Percentiles rank a stretch among this genome's conserved stretches.
Conservation (phyloP, 2,113 vertebrate genomes). For the Cichladusa arquata region DNA sequence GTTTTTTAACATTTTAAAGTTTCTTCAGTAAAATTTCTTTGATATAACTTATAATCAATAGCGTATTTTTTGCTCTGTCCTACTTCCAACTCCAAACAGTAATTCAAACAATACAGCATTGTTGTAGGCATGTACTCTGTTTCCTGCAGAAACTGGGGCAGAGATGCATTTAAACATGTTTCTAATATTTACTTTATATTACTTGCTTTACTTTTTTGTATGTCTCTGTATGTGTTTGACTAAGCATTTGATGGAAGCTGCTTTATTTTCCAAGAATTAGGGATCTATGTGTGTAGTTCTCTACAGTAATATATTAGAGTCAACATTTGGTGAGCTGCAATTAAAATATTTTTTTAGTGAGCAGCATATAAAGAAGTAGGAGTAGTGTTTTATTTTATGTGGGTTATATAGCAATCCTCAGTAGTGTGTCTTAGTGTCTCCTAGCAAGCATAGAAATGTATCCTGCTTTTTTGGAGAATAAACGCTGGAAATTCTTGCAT, state of each 20-base stretch:
- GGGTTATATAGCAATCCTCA: not conserved
- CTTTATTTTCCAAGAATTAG: not conserved
- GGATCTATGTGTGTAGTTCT: not conserved
- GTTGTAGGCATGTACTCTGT: not conserved
- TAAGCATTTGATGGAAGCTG: not conserved
- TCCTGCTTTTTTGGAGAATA: not conserved
- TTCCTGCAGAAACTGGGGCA: conserved; percentile 31
- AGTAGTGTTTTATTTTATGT: not conserved
- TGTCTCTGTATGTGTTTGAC: not conserved
- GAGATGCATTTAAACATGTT: conserved; percentile 33
- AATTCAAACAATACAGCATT: not conserved
- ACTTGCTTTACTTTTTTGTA: conserved; percentile 28
- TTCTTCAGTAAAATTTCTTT: not conserved
- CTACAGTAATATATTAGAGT: not conserved
- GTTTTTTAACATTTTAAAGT: not conserved
- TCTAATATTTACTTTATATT: conserved; percentile 28
- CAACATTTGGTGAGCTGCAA: not conserved
- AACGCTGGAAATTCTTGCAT: not conserved
- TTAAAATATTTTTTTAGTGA: not conserved
- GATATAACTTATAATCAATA: not conserved
- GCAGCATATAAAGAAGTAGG: not conserved
- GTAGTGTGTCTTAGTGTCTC: not conserved
- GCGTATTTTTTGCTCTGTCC: not conserved
- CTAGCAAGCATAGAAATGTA: not conserved
- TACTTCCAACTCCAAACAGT: not conserved